A percentile compares a stretch with the other conserved stretches of the same genome.
Conservation (phyloP, 2,797 vertebrate genomes). For the Macropodus opercularis region DNA sequence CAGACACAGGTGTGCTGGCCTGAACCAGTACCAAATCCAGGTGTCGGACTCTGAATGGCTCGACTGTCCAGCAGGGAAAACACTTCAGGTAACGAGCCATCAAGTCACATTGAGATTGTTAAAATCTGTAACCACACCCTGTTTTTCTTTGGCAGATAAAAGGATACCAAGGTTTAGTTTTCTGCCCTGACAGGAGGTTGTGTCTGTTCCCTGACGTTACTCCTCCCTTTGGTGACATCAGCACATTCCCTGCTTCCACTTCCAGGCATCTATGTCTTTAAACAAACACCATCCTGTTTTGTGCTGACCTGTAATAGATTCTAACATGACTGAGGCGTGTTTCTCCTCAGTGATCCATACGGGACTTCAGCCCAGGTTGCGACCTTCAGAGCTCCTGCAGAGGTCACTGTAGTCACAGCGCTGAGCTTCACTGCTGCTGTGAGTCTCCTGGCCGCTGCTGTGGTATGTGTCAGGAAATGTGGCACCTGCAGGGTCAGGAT, state of each 20-base stretch:
- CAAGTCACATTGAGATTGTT: too few species aligned
- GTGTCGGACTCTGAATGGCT: slow-evolving; percentile 81
- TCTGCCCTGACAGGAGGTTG: slow-evolving; percentile 79
- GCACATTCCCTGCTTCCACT: slow-evolving; percentile 6
- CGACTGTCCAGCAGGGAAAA: slow-evolving; percentile 80
- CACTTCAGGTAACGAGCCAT: slow-evolving; percentile 77
- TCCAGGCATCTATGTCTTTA: slow-evolving; percentile 43
- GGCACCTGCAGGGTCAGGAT: slow-evolving; percentile 28
- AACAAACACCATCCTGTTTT: not conserved
- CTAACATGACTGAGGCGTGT: not conserved
- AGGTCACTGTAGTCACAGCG: not conserved
- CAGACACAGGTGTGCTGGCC: slow-evolving; percentile 82
- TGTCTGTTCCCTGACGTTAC: slow-evolving; percentile 68
- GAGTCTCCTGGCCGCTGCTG: slow-evolving; percentile 35
- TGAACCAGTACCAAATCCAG: slow-evolving; percentile 80
- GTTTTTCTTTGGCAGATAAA: slow-evolving; percentile 69
- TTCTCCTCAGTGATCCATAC: slow-evolving; percentile 17
- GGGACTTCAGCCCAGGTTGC: not conserved
- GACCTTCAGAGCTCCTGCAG: not conserved
- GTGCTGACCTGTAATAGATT: rapidly evolving
- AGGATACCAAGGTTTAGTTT: slow-evolving; percentile 77
- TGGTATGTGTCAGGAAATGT: slow-evolving; percentile 19
- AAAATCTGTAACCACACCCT: not conserved
- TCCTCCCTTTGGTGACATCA: slow-evolving; percentile 31
- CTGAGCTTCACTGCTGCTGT: slow-evolving; percentile 24